Base-by-base conservation (phyloP, 1,140 invertebrate species). In the Bradysia coprophila region DNA sequence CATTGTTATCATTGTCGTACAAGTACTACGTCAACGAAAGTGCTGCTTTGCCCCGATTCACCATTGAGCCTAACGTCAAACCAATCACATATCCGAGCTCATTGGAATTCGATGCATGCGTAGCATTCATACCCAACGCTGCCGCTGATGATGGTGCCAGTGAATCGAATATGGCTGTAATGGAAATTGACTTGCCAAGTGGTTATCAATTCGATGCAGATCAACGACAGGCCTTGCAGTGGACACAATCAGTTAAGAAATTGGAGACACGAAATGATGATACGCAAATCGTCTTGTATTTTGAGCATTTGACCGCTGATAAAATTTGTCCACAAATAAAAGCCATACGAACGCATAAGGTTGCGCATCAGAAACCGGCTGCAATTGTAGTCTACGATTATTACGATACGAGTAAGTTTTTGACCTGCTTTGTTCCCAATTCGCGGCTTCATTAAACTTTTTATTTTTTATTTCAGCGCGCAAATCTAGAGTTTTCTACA, bases 361-460 rank as follows among this genome's bases (percentile, higher is more conserved):
- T 90, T 4, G 81, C 81, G 1, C 73, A 79, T 51, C 81, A 88
- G 51, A 80, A 78, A 55, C 78, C 81, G 33, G 81, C 82, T n/a
- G 71, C 81, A 40, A 77, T 91, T 15, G 67, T 71, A 13, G 70
- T 90, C 38, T 91, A 85, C 51, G 85, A 91, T 55, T 92, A 92
- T 56, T 92, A 91, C 52, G 81, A 89, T 56, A 80, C 76, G 49
- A 72, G 81, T 82, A 68, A 78, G 70, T 69, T 20, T 4, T 34
- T 34, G n/a, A n/a, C n/a, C n/a, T n/a, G n/a, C n/a, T n/a, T n/a
- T n/a, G n/a, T n/a, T n/a, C n/a, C n/a, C n/a, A n/a, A n/a, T n/a
- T n/a, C n/a, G n/a, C n/a, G n/a, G n/a, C n/a, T n/a, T n/a, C n/a
- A n/a, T n/a, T n/a, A n/a, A n/a, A n/a, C n/a, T n/a, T n/a, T n/a